These are phyloP conservation scores for Dendrophyllia cribrosa DNA, from an alignment of 64 coral and sea anemone genomes.

Conservation along the genomic window DNA sequence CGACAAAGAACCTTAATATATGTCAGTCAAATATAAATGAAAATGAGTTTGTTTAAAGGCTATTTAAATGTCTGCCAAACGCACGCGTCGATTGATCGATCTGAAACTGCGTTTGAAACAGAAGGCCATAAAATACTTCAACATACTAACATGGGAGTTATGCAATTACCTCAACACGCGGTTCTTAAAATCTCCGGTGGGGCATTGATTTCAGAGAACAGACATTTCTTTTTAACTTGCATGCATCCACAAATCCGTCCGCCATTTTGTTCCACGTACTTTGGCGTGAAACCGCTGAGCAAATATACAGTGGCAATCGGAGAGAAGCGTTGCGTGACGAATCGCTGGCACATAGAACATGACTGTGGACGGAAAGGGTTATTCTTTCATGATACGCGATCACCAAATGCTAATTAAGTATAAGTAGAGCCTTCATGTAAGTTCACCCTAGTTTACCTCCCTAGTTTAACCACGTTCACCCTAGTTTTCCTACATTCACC, in stretches of 20 bases:
- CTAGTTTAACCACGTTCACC: too few relatives aligned
- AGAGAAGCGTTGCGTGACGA: background rate
- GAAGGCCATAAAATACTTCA: background rate
- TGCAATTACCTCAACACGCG: background rate
- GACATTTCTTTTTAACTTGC: background rate
- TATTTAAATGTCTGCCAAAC: too few relatives aligned
- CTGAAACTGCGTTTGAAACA: background rate
- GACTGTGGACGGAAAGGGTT: too few relatives aligned
- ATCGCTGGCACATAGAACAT: too few relatives aligned
- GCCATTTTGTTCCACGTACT: slow-evolving; percentile 6
- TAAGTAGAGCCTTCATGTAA: too few relatives aligned
- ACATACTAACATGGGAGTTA: background rate
- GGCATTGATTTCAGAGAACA: background rate
- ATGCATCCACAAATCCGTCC: background rate
- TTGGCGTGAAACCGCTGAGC: background rate
- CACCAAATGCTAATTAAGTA: too few relatives aligned
- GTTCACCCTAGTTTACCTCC: too few relatives aligned
- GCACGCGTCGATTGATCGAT: background rate
- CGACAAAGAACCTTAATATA: too few relatives aligned
- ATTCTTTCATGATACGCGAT: too few relatives aligned
- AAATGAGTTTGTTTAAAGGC: too few relatives aligned
- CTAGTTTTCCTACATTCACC: too few relatives aligned
- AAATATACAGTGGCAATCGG: background rate
- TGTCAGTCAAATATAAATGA: too few relatives aligned
- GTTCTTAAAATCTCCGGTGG: background rate